Conservation (phyloP, 2,113 vertebrate species). For the Globicephala melas region DNA sequence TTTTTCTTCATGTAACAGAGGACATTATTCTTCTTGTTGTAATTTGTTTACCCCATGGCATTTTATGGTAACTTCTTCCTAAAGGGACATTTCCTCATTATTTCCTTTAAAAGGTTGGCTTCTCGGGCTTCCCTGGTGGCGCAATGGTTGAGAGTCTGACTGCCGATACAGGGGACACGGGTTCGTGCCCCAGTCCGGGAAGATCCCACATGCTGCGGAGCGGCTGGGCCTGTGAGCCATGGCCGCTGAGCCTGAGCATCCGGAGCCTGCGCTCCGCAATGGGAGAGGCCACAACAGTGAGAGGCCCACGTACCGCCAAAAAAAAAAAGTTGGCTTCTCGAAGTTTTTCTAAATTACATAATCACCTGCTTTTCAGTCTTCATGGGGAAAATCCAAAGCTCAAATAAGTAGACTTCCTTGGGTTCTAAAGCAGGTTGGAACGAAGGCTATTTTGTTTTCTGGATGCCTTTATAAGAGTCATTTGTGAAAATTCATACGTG, state of each 20-base stretch:
- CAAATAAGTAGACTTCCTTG: slow-evolving; percentile 10
- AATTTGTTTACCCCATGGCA: background rate
- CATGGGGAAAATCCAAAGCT: background rate
- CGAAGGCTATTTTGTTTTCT: background rate
- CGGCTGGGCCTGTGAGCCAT: too few species aligned
- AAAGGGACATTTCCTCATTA: background rate
- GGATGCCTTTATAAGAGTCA: background rate
- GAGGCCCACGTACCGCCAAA: too few species aligned
- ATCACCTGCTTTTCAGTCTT: slow-evolving; percentile 37
- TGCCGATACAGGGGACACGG: too few species aligned
- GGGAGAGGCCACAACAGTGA: too few species aligned
- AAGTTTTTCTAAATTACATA: slow-evolving; percentile 1
- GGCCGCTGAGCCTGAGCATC: too few species aligned
- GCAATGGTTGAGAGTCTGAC: too few species aligned
- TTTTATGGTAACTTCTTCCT: background rate
- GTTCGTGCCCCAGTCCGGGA: too few species aligned
- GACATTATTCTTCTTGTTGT: background rate
- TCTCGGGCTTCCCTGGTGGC: background rate
- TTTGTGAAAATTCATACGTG: background rate
- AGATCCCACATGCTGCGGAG: too few species aligned
- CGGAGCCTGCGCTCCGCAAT: too few species aligned
- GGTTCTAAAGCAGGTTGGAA: slow-evolving; percentile 3
- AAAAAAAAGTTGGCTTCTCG: background rate
- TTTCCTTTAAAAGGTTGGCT: background rate
- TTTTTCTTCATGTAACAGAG: background rate